Evolutionary conservation across 1,140 invertebrate genomes (phyloP), one percentile per base, ranked within the genome.

Genomic region (Achatina immaculata): DNA sequence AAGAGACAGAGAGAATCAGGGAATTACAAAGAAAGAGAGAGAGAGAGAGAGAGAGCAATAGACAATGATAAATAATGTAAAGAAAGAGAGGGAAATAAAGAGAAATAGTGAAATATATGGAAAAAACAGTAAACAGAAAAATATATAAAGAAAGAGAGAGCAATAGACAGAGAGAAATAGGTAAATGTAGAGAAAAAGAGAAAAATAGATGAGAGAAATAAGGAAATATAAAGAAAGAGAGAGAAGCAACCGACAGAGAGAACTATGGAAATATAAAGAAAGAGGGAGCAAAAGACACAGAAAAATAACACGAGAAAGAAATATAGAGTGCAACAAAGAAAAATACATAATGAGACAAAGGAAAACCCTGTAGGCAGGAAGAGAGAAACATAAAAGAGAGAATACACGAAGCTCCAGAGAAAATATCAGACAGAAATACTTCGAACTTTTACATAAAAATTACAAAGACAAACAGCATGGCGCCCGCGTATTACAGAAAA

Each of bases 41-140:
- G 7, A 78, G 76, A 24, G 34, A 55, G 19, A 78, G 76, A 24
- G 69, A 55, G 11, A 68, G 76, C 7, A 58, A 24, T 19, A 24
- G 21, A 24, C 11, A 24, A 58, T 19, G 21, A 24, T 19, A 24
- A 58, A 24, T 4, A 58, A 58, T 11, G n/a, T 4, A n/a, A 24
- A 58, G 55, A 58, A 58, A n/a, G 24, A 58, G 55, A 58, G 55
- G 21, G 24, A 58, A 24, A 58, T 19, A n/a, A 24, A 24, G 55
- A 58, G 4, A 24, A 24, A 58, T 4, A 58, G n/a, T 4, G 24
- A 24, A 24, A 14, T 19, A n/a, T 19, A 58, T 14, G n/a, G n/a
- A n/a, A 19, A 24, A n/a, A 58, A 14, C 11, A 58, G n/a, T 11
- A 58, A 58, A n/a, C 14, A 58, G 55, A 24, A 58, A n/a, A 4